These are phyloP conservation scores for Drosophila serrata DNA, from an alignment of 1,140 invertebrate species.

Conservation along the genomic window DNA sequence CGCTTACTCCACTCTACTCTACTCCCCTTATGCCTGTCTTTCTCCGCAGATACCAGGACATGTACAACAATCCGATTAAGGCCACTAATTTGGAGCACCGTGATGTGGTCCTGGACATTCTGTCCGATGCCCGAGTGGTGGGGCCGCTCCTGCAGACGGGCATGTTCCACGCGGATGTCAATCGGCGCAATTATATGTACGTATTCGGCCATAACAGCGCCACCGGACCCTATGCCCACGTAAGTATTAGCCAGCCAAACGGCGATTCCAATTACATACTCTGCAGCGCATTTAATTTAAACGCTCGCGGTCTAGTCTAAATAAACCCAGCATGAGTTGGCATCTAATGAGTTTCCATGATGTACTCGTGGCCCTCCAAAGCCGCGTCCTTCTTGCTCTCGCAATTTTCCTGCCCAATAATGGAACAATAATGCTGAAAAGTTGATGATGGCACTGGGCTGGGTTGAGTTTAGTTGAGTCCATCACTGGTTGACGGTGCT, in stretches of 20 bases:
- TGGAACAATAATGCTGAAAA: constrained; percentile 61
- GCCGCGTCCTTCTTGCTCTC: neutral
- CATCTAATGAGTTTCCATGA: constrained; percentile 72
- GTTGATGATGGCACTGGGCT: constrained; percentile 31
- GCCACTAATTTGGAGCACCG: constrained; percentile 89
- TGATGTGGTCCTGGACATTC: constrained; percentile 93
- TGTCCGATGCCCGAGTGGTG: constrained; percentile 94
- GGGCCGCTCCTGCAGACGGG: constrained; percentile 91
- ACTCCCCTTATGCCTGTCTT: constrained; percentile 1
- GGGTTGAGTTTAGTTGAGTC: constrained; percentile 14
- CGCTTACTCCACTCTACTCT: neutral
- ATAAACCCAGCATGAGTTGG: constrained; percentile 60
- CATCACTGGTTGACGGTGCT: constrained; percentile 60
- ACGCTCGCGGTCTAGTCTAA: constrained; percentile 32
- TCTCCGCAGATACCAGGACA: constrained; percentile 86
- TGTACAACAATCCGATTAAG: constrained; percentile 88
- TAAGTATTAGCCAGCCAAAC: constrained; percentile 85
- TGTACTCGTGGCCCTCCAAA: constrained; percentile 15
- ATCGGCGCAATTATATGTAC: constrained; percentile 94
- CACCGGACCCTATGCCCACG: constrained; percentile 89
- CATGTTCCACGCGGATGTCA: constrained; percentile 90
- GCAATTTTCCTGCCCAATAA: constrained; percentile 26
- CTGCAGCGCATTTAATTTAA: constrained; percentile 71
- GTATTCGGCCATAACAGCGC: constrained; percentile 94
- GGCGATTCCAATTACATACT: constrained; percentile 72